Conservation (phyloP, 2,888 invertebrate species). For the Lycocerus yunnanus region DNA sequence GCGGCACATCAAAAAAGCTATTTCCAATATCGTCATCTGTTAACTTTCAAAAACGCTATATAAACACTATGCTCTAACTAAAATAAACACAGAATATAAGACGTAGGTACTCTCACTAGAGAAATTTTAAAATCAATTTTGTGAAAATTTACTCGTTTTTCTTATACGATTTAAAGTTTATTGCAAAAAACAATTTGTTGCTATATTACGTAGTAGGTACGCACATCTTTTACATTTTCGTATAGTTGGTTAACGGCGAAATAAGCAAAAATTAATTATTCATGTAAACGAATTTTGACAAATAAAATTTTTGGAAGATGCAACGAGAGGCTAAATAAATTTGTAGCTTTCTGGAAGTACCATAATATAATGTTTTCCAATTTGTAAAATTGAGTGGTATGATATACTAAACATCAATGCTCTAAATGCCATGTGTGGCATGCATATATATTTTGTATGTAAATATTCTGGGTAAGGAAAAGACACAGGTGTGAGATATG, state of each 20-base stretch:
- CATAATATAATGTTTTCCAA: constrained; percentile 50
- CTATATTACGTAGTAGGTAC: background rate
- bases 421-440: constrained; percentile 46
- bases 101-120: constrained; percentile 44
- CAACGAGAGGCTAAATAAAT: background rate
- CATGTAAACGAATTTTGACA: background rate
- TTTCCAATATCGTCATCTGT: constrained; percentile 29
- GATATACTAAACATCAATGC: constrained; percentile 45
- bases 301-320: background rate
- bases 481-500: constrained; percentile 56
- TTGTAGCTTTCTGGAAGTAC: background rate
- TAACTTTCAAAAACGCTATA: constrained; percentile 32
- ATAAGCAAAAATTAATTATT: background rate
- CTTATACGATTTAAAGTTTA: constrained; percentile 5
- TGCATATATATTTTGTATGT: constrained; percentile 55
- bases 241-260: background rate
- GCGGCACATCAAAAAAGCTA: constrained; percentile 39
- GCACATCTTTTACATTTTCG: background rate
- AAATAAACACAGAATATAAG: constrained; percentile 50
- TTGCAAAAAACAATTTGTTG: background rate
- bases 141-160: constrained; percentile 36
- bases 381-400: constrained; percentile 47
- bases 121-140: constrained; percentile 51
- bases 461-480: constrained; percentile 51
- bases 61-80: constrained; percentile 39